Conservation (phyloP, 2,797 vertebrate genomes). For the Meda fulgida region DNA sequence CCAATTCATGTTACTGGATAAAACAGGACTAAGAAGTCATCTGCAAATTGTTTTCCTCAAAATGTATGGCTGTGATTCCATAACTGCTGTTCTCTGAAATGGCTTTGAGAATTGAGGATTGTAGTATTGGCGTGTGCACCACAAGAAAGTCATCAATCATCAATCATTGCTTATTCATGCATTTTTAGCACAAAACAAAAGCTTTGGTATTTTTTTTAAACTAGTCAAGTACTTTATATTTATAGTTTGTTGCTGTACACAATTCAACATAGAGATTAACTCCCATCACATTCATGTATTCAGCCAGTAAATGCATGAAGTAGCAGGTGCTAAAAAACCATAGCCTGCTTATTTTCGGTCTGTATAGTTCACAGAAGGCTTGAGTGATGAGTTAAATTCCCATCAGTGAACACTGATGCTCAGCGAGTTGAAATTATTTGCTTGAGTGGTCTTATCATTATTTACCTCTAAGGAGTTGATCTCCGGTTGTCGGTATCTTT, state of each 20-base stretch:
- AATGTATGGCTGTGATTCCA: background rate
- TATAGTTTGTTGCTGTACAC: background rate
- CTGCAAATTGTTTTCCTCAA: background rate
- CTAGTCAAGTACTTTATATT: background rate
- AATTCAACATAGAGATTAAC: background rate
- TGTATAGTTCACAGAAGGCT: conserved; percentile 40
- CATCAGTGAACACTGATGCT: conserved; percentile 38
- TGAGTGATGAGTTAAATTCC: conserved; percentile 39
- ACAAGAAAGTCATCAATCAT: conserved; percentile 17
- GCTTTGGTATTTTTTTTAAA: background rate
- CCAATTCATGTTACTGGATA: background rate
- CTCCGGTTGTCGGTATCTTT: conserved; percentile 40
- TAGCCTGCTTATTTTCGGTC: conserved; percentile 11
- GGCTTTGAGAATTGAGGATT: conserved; percentile 33
- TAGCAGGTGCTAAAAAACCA: conserved; percentile 9
- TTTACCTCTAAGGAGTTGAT: conserved; percentile 48
- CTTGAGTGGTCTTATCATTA: conserved; percentile 47
- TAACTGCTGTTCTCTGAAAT: conserved; percentile 19
- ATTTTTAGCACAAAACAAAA: conserved; percentile 23
- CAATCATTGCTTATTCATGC: background rate
- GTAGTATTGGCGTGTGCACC: background rate
- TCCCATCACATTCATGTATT: background rate
- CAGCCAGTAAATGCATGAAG: conserved; percentile 18
- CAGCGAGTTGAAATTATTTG: conserved; percentile 48
- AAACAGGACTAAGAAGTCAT: conserved; percentile 4